phyloP scores from a whole-genome alignment of 2,797 vertebrate species.

The Hoplostethus mediterraneus region DNA sequence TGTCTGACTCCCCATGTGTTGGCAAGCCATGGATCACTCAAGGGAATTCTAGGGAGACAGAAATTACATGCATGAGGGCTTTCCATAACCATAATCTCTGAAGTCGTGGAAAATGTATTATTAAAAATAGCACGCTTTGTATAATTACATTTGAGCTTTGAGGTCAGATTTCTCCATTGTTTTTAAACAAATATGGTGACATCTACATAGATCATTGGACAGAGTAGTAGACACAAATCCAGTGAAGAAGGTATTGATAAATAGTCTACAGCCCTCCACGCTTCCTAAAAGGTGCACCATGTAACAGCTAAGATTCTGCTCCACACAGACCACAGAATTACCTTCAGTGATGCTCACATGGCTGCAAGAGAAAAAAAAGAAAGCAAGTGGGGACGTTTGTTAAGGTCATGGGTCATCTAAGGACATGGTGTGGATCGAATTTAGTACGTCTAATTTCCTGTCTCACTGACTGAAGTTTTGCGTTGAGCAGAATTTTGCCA shows the following conservation, averaged over 20 bases:
- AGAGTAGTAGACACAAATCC: not conserved
- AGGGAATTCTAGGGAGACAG: no score
- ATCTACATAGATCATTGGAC: not conserved
- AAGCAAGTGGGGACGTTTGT: not conserved
- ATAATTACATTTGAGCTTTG: not conserved
- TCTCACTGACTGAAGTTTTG: no score
- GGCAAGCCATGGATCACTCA: no score
- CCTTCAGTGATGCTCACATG: not conserved
- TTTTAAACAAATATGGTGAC: not conserved
- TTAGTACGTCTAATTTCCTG: no score
- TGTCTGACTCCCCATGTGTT: no score
- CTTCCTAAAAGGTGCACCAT: no score
- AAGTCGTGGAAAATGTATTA: not conserved
- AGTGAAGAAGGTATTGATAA: not conserved
- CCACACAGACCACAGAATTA: slow-evolving; percentile 1
- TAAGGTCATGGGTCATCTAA: not conserved
- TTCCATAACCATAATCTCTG: not conserved
- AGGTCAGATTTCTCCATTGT: not conserved
- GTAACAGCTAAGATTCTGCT: not conserved
- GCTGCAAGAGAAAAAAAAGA: not conserved
- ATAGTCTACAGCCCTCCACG: not conserved
- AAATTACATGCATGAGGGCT: no score
- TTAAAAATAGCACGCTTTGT: not conserved
- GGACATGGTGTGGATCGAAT: not conserved
- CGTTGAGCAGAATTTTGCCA: not conserved